Evolutionary conservation across 1,140 invertebrate genomes (phyloP), one percentile per base, ranked within the genome.

Genomic region (Platyura marginata): DNA sequence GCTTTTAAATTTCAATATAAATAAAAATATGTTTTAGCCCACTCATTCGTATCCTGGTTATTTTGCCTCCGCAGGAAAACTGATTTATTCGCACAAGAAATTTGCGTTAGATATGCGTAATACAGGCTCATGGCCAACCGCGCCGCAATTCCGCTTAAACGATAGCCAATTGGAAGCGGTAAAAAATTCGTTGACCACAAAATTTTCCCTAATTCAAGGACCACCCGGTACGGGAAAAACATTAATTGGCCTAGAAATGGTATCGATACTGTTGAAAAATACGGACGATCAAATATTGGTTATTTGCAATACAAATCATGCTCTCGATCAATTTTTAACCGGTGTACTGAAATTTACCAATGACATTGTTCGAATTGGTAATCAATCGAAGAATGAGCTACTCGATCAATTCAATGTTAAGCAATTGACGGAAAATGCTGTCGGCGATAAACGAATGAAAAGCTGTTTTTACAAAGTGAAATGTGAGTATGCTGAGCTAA

Each of bases 311-410:
- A 89, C 84, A 1, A 92, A 91, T 55, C 83, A 90, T 59, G 86
- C 87, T 1, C 55, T 92, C 2, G 87, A 92, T 65, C 84, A 91
- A 55, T 90, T 92, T 64, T 57, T 92, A n/a, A 74, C 85, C 57
- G 79, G 75, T 18, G 66, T 84, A 9, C 51, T 71, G 5, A 43
- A 55, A 15, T 55, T 66, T 2, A 77, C 72, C 2, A 32, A 63
- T 0, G 62, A 68, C 18, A 64, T 89, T 41, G 63, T 83, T 11
- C 67, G 86, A 21, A 69, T 90, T 47, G 86, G 87, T 3, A 72
- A 73, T 3, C 72, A 79, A 57, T 77, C 75, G 2, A 72, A 73
- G 50, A 75, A 66, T 51, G 63, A 73, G 55, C 53, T 48, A 3
- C 52, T 79, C 39, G 53, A 68, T 39, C 10, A 55, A 3, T 73